A percentile compares a stretch with the other conserved stretches of the same genome.
These are phyloP conservation scores for Belgica antarctica DNA, from an alignment of 2,888 invertebrate species.

Conservation along the genomic window DNA sequence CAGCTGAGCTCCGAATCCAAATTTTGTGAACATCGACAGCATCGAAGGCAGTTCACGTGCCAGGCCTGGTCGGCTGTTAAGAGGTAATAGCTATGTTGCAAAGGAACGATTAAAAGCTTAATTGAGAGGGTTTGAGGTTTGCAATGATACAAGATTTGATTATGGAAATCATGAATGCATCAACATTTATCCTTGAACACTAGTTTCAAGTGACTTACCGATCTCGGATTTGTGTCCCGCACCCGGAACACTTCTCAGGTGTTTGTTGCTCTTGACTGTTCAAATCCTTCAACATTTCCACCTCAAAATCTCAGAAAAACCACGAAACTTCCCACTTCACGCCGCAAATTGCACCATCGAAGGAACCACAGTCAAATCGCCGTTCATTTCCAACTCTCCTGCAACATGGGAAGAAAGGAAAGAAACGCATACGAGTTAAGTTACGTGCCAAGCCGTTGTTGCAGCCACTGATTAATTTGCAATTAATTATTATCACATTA, in stretches of 20 bases:
- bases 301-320: not conserved
- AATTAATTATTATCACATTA: slow-evolving; percentile 44
- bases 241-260: slow-evolving; percentile 57
- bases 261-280: slow-evolving; percentile 48
- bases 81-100: slow-evolving; percentile 62
- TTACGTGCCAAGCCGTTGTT: not conserved
- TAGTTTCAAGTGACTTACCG: slow-evolving; percentile 50
- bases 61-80: slow-evolving; percentile 85
- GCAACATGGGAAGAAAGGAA: not conserved
- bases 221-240: slow-evolving; percentile 63
- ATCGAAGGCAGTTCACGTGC: slow-evolving; percentile 81
- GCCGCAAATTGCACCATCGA: not conserved
- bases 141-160: no score
- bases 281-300: slow-evolving; percentile 47
- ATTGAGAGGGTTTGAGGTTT: slow-evolving; percentile 19
- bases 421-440: slow-evolving; percentile 10
- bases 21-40: slow-evolving; percentile 80
- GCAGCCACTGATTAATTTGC: slow-evolving; percentile 22
- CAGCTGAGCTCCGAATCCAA: slow-evolving; percentile 85
- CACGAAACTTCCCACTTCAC: not conserved
- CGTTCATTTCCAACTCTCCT: not conserved
- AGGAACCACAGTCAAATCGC: not conserved
- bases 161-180: no score
- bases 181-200: no score
- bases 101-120: not conserved